phyloP scores from a whole-genome alignment of 1,140 invertebrate genomes.

The Brachionus plicatilis region DNA sequence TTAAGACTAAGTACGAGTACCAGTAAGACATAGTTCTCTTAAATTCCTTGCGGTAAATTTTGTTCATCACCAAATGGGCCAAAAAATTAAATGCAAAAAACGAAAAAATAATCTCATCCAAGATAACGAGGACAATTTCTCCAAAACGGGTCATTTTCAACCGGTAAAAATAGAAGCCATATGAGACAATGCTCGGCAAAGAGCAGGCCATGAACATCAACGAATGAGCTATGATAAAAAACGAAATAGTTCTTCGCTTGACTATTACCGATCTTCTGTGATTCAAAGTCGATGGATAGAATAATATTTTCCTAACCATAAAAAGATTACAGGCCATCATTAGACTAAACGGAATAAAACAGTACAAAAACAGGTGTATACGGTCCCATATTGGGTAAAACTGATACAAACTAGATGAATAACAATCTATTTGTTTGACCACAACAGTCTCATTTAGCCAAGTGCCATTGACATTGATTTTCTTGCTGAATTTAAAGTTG shows the following conservation, averaged over 20 bases:
- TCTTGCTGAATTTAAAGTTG: neutral
- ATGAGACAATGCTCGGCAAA: neutral
- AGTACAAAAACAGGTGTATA: conserved; percentile 8
- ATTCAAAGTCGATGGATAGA: neutral
- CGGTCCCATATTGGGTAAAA: conserved; percentile 26
- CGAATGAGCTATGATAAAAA: neutral
- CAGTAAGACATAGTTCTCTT: neutral
- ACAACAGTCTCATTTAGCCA: neutral
- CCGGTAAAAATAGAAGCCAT: neutral
- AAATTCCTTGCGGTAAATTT: neutral
- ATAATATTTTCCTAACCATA: neutral
- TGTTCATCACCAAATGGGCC: neutral
- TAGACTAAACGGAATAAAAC: neutral
- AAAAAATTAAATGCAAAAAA: conserved; percentile 34
- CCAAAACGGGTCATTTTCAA: neutral
- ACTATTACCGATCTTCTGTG: neutral
- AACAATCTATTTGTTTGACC: neutral
- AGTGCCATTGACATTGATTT: neutral
- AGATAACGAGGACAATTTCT: neutral
- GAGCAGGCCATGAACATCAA: neutral
- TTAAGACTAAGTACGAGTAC: neutral
- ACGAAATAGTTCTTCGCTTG: neutral
- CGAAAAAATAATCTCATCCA: neutral
- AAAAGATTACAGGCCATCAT: conserved; percentile 25
- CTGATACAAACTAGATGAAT: conserved; percentile 5